Base-by-base conservation (phyloP, 92 coral and sea anemone genomes). In the Micromussa lordhowensis region DNA sequence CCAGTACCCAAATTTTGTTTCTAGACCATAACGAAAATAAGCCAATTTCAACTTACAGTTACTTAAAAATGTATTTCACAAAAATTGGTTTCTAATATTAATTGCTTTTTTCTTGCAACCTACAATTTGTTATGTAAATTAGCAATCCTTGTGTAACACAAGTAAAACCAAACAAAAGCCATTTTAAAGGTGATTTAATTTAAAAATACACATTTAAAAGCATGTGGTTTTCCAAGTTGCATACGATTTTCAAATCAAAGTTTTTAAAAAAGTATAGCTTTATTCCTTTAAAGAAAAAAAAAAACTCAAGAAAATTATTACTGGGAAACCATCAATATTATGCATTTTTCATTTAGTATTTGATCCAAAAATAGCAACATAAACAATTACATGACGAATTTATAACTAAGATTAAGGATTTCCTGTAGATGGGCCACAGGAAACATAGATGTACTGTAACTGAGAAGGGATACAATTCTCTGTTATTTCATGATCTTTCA, bases 321-420 rank as follows among this genome's bases (percentile, higher is more conserved):
- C 26, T 1, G 68, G 18, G 26, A 61, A 61, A 18, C 26, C 0
- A 32, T 16, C 26, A 18, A 89, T 49, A 36, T 32, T 44, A 30
- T 3, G n/a, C 68, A 29, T 51, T 48, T 36, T 34, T 35, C 78
- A 73, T 32, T 35, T 28, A 71, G 17, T 35, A 36, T 32, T 58
- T 72, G 21, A 22, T 17, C 85, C 51, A 44, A 71, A 71, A 35
- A 72, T 80, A 88, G 81, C 74, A 19, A 48, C 40, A 44, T 24
- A 87, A 57, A 71, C 69, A 49, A 73, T 55, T 22, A 80, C 22
- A 3, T 35, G 11, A 74, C 26, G 28, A 16, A 84, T 63, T 28
- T 34, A 24, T 18, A 55, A 19, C 16, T 71, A 22, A 2, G 14
- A 34, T n/a, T n/a, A 36, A 72, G 11, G 26, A 35, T 18, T 73